Percentiles rank a stretch among this genome's conserved stretches.
Evolutionary conservation across 2,888 invertebrate genomes (phyloP).

Genomic region (Epiblema foenella): DNA sequence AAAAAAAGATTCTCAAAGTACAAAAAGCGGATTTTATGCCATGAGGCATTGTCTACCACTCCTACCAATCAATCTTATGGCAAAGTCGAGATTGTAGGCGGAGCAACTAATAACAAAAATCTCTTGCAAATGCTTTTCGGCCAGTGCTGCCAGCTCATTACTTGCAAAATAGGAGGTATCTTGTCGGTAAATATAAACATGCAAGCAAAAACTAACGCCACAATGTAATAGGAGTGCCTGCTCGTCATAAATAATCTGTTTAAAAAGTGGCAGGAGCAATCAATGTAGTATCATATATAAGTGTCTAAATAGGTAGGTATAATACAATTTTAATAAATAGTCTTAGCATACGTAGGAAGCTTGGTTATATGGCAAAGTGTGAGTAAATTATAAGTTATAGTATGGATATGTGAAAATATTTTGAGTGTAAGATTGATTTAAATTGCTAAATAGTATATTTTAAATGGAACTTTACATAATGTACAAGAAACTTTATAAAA

Average conservation of each 20-base stretch:
- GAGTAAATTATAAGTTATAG: constrained; percentile 37
- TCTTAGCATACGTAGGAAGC: constrained; percentile 45
- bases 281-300: constrained; percentile 29
- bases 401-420: constrained; percentile 40
- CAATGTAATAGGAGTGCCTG: constrained; percentile 23
- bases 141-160: constrained; percentile 10
- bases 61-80: too few species aligned
- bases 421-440: constrained; percentile 28
- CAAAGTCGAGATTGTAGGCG: too few species aligned
- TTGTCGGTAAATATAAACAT: constrained; percentile 20
- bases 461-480: constrained; percentile 69
- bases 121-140: neutral
- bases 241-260: constrained; percentile 4
- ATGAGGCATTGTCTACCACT: too few species aligned
- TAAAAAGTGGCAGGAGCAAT: constrained; percentile 31
- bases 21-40: too few species aligned
- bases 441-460: constrained; percentile 43
- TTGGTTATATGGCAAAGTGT: constrained; percentile 45
- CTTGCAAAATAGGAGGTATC: neutral
- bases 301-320: constrained; percentile 39
- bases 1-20: too few species aligned
- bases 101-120: too few species aligned
- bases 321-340: constrained; percentile 41
- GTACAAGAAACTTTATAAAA: constrained; percentile 59
- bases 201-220: constrained; percentile 9